Conservation (phyloP, 2,113 vertebrate species). For the Muntiacus muntjak region DNA sequence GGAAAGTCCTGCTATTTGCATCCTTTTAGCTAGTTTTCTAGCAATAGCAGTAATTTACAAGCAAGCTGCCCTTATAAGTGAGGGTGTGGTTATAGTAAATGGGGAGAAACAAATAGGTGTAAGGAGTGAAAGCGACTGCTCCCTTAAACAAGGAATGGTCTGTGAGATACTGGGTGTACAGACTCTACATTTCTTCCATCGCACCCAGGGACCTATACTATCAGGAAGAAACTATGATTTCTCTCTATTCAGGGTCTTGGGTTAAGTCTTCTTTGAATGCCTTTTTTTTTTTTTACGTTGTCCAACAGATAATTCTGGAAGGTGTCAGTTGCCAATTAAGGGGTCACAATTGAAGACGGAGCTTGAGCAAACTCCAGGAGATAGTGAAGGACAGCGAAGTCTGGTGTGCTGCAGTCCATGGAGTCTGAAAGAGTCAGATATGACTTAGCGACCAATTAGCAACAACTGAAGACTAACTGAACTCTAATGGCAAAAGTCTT, state of each 20-base stretch:
- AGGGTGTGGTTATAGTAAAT: background rate
- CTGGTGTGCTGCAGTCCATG: background rate
- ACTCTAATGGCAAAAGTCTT: conserved; percentile 66
- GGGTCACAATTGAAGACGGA: conserved; percentile 63
- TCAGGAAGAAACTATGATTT: background rate
- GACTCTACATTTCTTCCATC: background rate
- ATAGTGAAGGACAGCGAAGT: background rate
- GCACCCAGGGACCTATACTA: conserved; percentile 55
- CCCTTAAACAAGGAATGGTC: background rate
- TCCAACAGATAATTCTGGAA: conserved; percentile 70
- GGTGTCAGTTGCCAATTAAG: conserved; percentile 68
- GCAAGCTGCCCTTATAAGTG: background rate
- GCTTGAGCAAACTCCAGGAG: background rate
- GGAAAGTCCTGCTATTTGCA: background rate
- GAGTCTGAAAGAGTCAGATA: background rate
- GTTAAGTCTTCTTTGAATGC: conserved; percentile 71
- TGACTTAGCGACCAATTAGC: background rate
- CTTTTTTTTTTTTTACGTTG: conserved; percentile 65
- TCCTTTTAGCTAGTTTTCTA: background rate
- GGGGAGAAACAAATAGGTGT: background rate
- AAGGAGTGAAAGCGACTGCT: background rate
- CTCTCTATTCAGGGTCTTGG: conserved; percentile 53
- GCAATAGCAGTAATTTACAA: background rate
- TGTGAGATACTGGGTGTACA: no score
- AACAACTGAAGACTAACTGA: conserved; percentile 61